A percentile compares a stretch with the other conserved stretches of the same genome.
phyloP scores from a whole-genome alignment of 2,888 invertebrate genomes.

The Hyles lineata region DNA sequence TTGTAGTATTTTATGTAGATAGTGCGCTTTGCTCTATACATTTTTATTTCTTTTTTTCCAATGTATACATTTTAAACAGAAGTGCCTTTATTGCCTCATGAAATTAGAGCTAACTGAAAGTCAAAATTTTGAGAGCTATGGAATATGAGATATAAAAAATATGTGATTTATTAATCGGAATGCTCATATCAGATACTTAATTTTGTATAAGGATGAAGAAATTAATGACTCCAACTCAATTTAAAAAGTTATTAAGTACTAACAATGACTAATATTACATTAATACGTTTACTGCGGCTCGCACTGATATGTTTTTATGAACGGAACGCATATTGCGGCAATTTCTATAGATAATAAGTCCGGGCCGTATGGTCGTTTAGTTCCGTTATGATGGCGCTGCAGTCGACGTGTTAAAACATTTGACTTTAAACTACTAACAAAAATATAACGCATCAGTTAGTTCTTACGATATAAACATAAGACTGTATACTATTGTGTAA shows the following conservation, averaged over 20 bases:
- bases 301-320: too few species aligned
- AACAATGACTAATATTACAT: conserved; percentile 4
- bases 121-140: neutral
- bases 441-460: conserved; percentile 34
- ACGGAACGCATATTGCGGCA: too few species aligned
- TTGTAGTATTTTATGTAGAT: neutral
- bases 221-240: neutral
- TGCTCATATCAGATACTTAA: conserved; percentile 75
- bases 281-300: neutral
- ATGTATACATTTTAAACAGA: neutral
- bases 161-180: conserved; percentile 31
- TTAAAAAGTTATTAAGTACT: conserved; percentile 10
- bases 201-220: conserved; percentile 37
- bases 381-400: too few species aligned
- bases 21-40: conserved; percentile 5
- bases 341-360: too few species aligned
- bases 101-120: conserved; percentile 18
- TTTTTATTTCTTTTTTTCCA: neutral
- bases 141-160: neutral
- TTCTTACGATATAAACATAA: conserved; percentile 3
- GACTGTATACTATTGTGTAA: conserved; percentile 23
- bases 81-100: conserved; percentile 24
- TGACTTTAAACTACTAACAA: neutral
- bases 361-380: too few species aligned
- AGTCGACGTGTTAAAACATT: too few species aligned